Evolutionary conservation across 2,113 vertebrate genomes (phyloP).

Genomic region (Pituophis catenifer): DNA sequence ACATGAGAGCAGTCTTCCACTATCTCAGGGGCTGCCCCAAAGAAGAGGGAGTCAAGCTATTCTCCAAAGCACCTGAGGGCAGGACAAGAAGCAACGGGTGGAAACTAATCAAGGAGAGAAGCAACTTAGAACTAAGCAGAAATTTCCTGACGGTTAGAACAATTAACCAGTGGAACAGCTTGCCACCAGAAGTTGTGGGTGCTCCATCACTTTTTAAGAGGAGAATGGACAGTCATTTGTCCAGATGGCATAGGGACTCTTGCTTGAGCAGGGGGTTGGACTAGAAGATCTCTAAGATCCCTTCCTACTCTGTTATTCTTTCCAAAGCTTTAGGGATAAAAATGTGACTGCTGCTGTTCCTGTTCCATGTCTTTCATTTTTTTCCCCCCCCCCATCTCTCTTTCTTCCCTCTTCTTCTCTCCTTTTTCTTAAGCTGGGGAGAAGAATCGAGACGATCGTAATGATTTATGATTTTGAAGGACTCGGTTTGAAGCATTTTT

Average conservation of each 20-base stretch:
- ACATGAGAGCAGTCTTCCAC: not conserved
- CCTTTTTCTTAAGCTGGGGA: conserved; percentile 74
- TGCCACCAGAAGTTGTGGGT: not conserved
- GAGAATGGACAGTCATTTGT: not conserved
- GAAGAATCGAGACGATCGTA: conserved; percentile 81
- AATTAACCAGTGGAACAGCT: not conserved
- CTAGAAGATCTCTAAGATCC: not conserved
- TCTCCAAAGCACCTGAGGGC: not conserved
- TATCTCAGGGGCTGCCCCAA: not conserved
- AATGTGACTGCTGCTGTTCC: not conserved
- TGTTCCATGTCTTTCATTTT: not conserved
- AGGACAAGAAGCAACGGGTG: not conserved
- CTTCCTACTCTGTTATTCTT: not conserved
- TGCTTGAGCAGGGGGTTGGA: not conserved
- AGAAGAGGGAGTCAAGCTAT: not conserved
- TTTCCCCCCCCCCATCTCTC: rapidly evolving
- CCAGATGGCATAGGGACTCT: not conserved
- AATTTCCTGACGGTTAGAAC: rapidly evolving
- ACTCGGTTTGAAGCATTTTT: conserved; percentile 91
- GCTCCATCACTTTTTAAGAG: not conserved
- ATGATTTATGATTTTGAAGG: conserved; percentile 95
- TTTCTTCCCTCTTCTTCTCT: not conserved
- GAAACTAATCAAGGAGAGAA: not conserved
- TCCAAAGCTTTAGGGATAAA: not conserved
- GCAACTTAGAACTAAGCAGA: rapidly evolving